A percentile compares a stretch with the other conserved stretches of the same genome.
These are phyloP conservation scores for Sturnus vulgaris DNA, from an alignment of 2,113 vertebrate genomes.

Conservation along the genomic window DNA sequence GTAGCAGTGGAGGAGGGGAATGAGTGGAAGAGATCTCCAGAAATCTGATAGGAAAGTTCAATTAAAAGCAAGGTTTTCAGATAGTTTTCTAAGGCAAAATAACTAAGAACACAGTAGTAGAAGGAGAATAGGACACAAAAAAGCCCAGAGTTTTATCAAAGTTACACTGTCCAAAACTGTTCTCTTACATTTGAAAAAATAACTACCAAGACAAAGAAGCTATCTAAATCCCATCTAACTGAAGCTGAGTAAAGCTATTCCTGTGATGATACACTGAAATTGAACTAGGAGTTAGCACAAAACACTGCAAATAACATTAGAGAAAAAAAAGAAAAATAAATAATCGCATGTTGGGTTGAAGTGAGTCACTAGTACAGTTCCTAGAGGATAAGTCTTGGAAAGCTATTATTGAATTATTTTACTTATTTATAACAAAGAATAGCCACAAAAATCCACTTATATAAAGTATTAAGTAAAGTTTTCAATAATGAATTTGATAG, in stretches of 20 bases:
- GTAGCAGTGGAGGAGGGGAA: neutral
- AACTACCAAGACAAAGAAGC: neutral
- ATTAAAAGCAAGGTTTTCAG: neutral
- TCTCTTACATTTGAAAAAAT: neutral
- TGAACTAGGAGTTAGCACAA: neutral
- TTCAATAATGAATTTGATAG: neutral
- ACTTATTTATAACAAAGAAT: neutral
- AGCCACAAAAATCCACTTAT: neutral
- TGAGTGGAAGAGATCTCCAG: neutral
- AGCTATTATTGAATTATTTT: neutral
- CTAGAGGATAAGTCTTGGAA: neutral
- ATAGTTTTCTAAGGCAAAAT: neutral
- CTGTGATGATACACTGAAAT: neutral
- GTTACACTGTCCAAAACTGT: neutral
- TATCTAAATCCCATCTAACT: neutral
- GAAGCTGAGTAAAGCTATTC: neutral
- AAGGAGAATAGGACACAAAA: neutral
- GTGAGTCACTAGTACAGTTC: neutral
- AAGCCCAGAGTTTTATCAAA: neutral
- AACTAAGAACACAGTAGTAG: neutral
- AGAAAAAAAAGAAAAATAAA: neutral
- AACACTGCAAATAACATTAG: neutral
- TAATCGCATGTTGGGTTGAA: neutral
- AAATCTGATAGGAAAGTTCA: neutral
- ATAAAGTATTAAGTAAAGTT: neutral